Evolutionary conservation across 2,113 vertebrate genomes (phyloP), one percentile per base, ranked within the genome.

Genomic region (Poeciliopsis retropinna): DNA sequence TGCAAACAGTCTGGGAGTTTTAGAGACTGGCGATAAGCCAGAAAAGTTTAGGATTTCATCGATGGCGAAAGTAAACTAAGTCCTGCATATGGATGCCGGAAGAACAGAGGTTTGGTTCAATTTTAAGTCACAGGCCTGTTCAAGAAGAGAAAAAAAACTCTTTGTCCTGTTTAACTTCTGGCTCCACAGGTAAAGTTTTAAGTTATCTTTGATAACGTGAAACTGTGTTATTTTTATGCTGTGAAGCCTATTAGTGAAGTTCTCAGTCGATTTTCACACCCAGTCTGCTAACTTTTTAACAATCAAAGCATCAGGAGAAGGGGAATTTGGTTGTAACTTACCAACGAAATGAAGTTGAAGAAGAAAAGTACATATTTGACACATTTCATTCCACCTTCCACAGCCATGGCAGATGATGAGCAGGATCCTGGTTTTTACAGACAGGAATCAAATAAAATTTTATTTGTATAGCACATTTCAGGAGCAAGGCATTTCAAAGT

Each of bases 311-410:
- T 0, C 12, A 10, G 3, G 8, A 60, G 44, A 47, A 47, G 13
- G 32, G 5, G 25, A 3, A 19, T 1, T 19, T 3, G 4, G 10
- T 37, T 15, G 28, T 12, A 30, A 96, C 96, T 97, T 86, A 97
- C 96, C 95, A 95, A 97, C 67, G 96, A 97, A 57, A 95, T 87
- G 74, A 97, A 93, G 92, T 97, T 96, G 64, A 96, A 95, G 37
- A 96, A 80, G 89, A 97, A 96, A 34, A 96, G 84, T 70, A 97
- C 80, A 80, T 84, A 95, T 87, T 96, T 96, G 70, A 97, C 89
- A 83, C 94, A 96, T 66, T 94, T 96, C 93, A 96, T 94, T 81
- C 94, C 95, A 69, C 96, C 96, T 85, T 94, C 95, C 12, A 97
- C 92, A 70, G 83, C 94, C 96, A 97, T 97, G 87, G 25, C 85